phyloP scores from a whole-genome alignment of 2,797 vertebrate species.

The Discoglossus pictus region DNA sequence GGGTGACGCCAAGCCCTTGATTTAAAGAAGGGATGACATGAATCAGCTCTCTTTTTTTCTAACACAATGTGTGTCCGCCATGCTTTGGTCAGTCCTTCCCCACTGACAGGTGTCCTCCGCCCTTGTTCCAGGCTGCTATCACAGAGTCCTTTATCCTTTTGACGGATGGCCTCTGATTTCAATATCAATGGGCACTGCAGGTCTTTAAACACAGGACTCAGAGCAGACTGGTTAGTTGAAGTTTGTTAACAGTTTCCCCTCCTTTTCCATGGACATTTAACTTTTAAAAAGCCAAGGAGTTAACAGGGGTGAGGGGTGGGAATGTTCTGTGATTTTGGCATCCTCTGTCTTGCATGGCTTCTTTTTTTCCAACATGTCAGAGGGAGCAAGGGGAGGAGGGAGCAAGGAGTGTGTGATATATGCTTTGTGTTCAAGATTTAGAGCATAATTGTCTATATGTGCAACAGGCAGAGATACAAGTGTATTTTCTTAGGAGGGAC shows the following conservation, averaged over 20 bases:
- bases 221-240: slow-evolving; percentile 56
- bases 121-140: slow-evolving; percentile 71
- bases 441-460: accelerated
- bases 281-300: neutral
- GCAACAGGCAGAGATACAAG: slow-evolving; percentile 27
- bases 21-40: slow-evolving; percentile 46
- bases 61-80: slow-evolving; percentile 63
- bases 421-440: slow-evolving; percentile 27
- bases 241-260: slow-evolving; percentile 68
- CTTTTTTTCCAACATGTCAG: neutral
- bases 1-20: slow-evolving; percentile 11
- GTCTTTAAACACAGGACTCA: slow-evolving; percentile 21
- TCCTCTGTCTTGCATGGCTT: slow-evolving; percentile 2
- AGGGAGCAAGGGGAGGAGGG: neutral
- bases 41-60: slow-evolving; percentile 51
- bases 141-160: slow-evolving; percentile 69
- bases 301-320: neutral
- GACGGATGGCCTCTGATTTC: slow-evolving; percentile 79
- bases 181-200: slow-evolving; percentile 77
- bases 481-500: slow-evolving; percentile 15
- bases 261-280: slow-evolving; percentile 23
- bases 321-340: slow-evolving; percentile 18
- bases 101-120: slow-evolving; percentile 71
- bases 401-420: neutral
- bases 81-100: slow-evolving; percentile 72